Base-by-base conservation (phyloP, 2,113 vertebrate species). In the Paramisgurnus dabryanus region DNA sequence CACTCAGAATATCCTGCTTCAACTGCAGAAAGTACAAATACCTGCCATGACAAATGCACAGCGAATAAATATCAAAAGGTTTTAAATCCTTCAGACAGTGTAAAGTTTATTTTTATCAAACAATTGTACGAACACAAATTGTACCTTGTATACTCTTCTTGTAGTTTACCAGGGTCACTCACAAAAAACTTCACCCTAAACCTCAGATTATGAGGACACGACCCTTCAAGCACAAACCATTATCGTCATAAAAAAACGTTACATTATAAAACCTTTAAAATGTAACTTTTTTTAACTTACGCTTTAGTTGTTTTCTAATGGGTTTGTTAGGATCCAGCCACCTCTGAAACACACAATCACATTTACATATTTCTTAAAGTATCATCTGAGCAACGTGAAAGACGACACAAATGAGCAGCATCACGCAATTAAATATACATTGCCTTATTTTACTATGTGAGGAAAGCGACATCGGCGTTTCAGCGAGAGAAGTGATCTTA, bases 111-210 rank as follows among this genome's bases (percentile, higher is more conserved):
- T 34, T 34, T 34, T 34, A 34, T 34, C 45, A 47, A 10, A 5
- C 45, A 47, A 10, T 47, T 7, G 10, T n/a, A 57, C 5, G 43
- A 5, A 5, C 4, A 9, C 2, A 45, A 13, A 67, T 40, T 13
- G 12, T 61, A 99, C 98, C 98, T 95, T 86, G 98, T 99, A 88
- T 99, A 99, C 88, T 99, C 98, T 91, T 99, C 97, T 90, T 99
- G 98, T 84, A 99, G 95, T 89, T 99, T 99, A 87, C 92, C 91
- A 70, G 96, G 96, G 83, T 99, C 97, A 75, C 94, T 92, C 86
- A 99, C 96, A 92, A 99, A 99, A 91, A 99, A 99, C 92, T 99
- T 99, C 87, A 99, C 98, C 94, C 97, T 95, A 88, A 99, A 99
- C 85, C 94, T 98, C 89, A 99, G 90, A 89, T 89, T 95, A 87